Conservation (phyloP, 92 coral and sea anemone genomes). For the Galaxea fascicularis region DNA sequence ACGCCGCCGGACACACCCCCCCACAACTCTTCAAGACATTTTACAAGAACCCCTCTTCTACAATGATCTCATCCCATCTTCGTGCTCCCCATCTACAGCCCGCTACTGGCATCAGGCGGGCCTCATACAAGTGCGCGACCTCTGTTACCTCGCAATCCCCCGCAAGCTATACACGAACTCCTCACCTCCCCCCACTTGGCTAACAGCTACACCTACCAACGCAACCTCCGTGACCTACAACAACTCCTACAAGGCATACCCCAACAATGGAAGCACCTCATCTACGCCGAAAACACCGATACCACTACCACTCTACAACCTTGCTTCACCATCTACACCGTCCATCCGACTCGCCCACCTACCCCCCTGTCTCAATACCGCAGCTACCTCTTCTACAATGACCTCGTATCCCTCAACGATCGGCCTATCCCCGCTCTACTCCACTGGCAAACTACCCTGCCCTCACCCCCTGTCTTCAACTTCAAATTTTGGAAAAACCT, state of each 20-base stretch:
- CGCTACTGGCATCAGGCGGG: slow-evolving; percentile 9
- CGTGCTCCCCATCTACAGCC: neutral
- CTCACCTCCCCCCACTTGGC: neutral
- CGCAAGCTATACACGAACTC: slow-evolving; percentile 3
- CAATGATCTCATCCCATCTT: neutral
- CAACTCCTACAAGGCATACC: neutral
- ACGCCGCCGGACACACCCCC: neutral
- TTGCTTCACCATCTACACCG: neutral
- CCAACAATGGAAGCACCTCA: neutral
- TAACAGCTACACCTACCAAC: neutral
- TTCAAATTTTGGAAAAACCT: neutral
- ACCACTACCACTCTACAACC: too few species aligned
- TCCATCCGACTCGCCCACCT: neutral
- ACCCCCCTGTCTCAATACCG: neutral
- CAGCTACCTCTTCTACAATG: neutral
- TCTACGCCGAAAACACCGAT: too few species aligned
- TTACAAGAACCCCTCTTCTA: slow-evolving; percentile 2
- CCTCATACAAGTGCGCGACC: neutral
- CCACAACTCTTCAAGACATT: neutral
- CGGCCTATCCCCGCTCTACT: neutral
- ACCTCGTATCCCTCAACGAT: neutral
- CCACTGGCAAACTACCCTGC: neutral
- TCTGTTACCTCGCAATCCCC: slow-evolving; percentile 6
- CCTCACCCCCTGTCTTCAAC: neutral
- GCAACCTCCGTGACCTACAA: neutral